phyloP scores from a whole-genome alignment of 2,797 vertebrate genomes.

The Cottoperca gobio region DNA sequence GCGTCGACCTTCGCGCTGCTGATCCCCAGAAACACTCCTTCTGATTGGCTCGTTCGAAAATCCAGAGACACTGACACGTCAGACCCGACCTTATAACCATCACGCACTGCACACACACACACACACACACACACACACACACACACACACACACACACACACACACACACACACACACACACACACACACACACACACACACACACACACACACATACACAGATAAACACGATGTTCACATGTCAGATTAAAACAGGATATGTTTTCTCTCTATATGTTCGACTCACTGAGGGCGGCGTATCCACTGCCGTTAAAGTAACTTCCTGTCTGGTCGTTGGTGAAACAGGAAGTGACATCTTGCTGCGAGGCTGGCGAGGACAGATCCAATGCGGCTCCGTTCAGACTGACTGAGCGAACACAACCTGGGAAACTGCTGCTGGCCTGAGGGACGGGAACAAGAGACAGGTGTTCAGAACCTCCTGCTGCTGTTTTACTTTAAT shows the following conservation, averaged over 20 bases:
- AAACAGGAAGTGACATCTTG: conserved; percentile 89
- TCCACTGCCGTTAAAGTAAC: conserved; percentile 92
- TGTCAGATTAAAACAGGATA: background rate
- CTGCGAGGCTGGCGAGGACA: conserved; percentile 74
- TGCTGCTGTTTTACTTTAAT: no score
- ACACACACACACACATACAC: conserved; percentile 1
- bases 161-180: conserved; percentile 46
- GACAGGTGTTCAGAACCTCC: no score
- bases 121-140: conserved; percentile 34
- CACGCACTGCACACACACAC: conserved; percentile 84
- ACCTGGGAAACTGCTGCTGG: conserved; percentile 89
- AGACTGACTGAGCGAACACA: conserved; percentile 87
- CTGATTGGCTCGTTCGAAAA: conserved; percentile 87
- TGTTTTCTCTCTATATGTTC: fast-evolving
- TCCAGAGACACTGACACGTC: conserved; percentile 90
- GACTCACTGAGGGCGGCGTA: conserved; percentile 89
- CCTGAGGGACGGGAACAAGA: conserved; percentile 71
- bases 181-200: conserved; percentile 33
- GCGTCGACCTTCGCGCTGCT: conserved; percentile 95
- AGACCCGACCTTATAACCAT: conserved; percentile 93
- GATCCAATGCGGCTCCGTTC: conserved; percentile 84
- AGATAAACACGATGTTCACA: background rate
- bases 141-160: conserved; percentile 41
- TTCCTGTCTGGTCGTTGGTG: conserved; percentile 85
- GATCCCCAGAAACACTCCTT: conserved; percentile 89